A percentile compares a stretch with the other conserved stretches of the same genome.
Conservation (phyloP, 2,113 vertebrate species). For the Cheilinus undulatus region DNA sequence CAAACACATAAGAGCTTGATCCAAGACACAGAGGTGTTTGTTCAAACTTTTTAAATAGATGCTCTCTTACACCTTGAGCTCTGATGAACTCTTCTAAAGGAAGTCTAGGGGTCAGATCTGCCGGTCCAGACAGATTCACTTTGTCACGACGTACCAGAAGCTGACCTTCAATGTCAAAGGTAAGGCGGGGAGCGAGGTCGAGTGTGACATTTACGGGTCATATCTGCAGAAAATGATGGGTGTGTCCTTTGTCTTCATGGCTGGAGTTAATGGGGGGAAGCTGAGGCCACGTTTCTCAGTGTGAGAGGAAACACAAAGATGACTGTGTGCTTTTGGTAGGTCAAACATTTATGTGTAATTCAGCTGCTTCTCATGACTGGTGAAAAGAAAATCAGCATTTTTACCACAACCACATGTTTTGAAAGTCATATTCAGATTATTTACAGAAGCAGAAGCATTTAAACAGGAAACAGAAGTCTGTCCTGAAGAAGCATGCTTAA, state of each 20-base stretch:
- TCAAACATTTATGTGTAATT: too few species aligned
- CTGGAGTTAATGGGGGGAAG: slow-evolving; percentile 47
- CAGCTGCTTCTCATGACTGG: too few species aligned
- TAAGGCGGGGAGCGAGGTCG: slow-evolving; percentile 26
- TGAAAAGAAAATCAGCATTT: too few species aligned
- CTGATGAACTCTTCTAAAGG: slow-evolving; percentile 22
- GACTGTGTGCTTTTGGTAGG: too few species aligned
- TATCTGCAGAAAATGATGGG: slow-evolving; percentile 46
- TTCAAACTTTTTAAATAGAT: slow-evolving; percentile 12
- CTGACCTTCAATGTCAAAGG: slow-evolving; percentile 49
- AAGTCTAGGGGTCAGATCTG: not conserved
- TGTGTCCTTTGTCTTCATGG: slow-evolving; percentile 42
- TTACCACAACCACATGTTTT: too few species aligned
- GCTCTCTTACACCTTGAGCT: not conserved
- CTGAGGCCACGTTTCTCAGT: not conserved
- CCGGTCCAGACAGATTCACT: slow-evolving; percentile 2
- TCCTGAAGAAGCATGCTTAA: too few species aligned
- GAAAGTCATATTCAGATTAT: too few species aligned
- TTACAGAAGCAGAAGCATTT: too few species aligned
- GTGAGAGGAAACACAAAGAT: slow-evolving; percentile 1
- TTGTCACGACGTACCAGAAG: slow-evolving; percentile 26
- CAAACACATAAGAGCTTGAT: slow-evolving; percentile 9
- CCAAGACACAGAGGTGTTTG: slow-evolving; percentile 6
- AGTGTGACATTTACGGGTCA: slow-evolving; percentile 52
- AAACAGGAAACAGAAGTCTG: too few species aligned